Percentiles rank a stretch among this genome's conserved stretches.
Evolutionary conservation across 2,888 invertebrate genomes (phyloP).

Genomic region (Strigamia transsilvanica): DNA sequence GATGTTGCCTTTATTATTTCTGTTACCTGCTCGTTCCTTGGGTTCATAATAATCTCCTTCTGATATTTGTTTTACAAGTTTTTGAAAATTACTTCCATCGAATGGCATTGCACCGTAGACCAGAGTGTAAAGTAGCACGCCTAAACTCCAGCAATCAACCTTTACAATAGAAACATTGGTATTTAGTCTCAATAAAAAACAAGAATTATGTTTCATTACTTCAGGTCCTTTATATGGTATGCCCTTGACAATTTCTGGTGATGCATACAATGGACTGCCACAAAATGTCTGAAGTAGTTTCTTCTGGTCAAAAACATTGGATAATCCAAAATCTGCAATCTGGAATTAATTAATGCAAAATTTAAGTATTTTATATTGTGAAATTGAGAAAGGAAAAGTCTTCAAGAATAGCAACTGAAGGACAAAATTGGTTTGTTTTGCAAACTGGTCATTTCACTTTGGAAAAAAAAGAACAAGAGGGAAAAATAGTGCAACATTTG

Average conservation of each 20-base stretch:
- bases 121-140: slow-evolving; percentile 94
- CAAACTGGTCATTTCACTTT: not conserved
- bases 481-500: not conserved
- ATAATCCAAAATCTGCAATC: slow-evolving; percentile 98
- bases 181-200: not conserved
- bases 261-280: slow-evolving; percentile 94
- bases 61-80: slow-evolving; percentile 94
- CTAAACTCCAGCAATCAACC: slow-evolving; percentile 81
- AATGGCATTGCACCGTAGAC: slow-evolving; percentile 99
- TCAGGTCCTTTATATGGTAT: slow-evolving; percentile 97
- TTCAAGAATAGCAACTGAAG: not conserved
- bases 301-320: slow-evolving; percentile 93
- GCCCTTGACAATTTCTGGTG: slow-evolving; percentile 97
- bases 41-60: slow-evolving; percentile 98
- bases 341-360: slow-evolving; percentile 62
- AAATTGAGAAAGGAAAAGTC: not conserved
- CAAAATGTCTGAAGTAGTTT: slow-evolving; percentile 90
- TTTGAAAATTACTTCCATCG: slow-evolving; percentile 97
- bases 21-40: slow-evolving; percentile 86
- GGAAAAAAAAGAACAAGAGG: not conserved
- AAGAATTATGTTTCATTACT: slow-evolving; percentile 66
- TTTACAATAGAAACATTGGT: slow-evolving; percentile 57
- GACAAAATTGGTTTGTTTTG: too few species aligned
- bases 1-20: not conserved
- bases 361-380: slow-evolving; percentile 44